These are phyloP conservation scores for Tachyglossus aculeatus DNA, from an alignment of 2,797 vertebrate genomes.

Conservation along the genomic window DNA sequence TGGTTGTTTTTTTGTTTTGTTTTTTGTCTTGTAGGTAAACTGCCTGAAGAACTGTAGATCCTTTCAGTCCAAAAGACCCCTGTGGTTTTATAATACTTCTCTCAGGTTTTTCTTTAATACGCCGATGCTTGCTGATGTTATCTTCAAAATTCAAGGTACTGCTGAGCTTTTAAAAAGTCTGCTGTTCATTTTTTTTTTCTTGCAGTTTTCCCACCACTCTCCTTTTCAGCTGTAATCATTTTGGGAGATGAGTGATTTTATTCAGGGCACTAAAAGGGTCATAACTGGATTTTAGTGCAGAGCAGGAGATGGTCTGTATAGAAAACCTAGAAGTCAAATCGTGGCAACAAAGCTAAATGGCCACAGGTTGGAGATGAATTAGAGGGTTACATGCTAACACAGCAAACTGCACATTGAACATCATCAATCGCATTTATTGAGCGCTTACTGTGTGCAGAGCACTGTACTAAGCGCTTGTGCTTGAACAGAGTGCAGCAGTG, in stretches of 20 bases:
- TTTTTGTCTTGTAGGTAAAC: slow-evolving; percentile 58
- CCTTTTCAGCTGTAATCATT: background rate
- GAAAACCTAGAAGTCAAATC: background rate
- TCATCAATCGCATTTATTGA: too few species aligned
- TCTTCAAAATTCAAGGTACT: slow-evolving; percentile 97
- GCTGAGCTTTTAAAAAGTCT: background rate
- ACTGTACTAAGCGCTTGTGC: too few species aligned
- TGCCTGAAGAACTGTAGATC: slow-evolving; percentile 62
- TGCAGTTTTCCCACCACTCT: background rate
- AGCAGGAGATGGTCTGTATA: background rate
- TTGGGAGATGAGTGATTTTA: background rate
- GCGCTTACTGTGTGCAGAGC: too few species aligned
- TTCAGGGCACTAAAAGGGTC: background rate
- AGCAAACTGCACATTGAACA: too few species aligned
- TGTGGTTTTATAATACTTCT: slow-evolving; percentile 79
- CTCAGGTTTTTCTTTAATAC: slow-evolving; percentile 94
- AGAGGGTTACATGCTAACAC: background rate
- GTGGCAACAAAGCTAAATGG: background rate
- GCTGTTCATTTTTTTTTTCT: background rate
- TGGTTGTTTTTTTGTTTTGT: background rate
- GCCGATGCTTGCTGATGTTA: slow-evolving; percentile 92
- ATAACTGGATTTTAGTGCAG: slow-evolving; percentile 8
- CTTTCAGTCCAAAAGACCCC: slow-evolving; percentile 62
- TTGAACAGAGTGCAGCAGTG: too few species aligned
- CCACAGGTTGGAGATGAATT: background rate